These are phyloP conservation scores for Syngnathus scovelli DNA, from an alignment of 2,113 vertebrate genomes.

Conservation along the genomic window DNA sequence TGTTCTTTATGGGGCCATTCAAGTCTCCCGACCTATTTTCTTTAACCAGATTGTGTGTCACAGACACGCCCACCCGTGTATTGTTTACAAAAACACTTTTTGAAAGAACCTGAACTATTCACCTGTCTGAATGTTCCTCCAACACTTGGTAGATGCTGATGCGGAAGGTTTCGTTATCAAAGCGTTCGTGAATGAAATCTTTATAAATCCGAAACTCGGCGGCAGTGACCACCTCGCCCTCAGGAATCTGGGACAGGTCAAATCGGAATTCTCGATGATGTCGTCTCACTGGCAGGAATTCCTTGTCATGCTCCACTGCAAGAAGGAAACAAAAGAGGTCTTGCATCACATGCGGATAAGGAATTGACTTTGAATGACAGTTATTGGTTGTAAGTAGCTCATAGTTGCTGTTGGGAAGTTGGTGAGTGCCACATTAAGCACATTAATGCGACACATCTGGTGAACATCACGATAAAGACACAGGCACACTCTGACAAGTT, in stretches of 20 bases:
- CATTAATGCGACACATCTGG: constrained; percentile 46
- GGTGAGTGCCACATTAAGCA: constrained; percentile 32
- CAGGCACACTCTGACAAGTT: constrained; percentile 59
- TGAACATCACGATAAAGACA: constrained; percentile 53
- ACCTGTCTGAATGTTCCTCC: constrained; percentile 88
- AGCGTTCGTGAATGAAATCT: constrained; percentile 86
- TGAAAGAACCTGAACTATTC: neutral
- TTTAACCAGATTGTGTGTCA: constrained; percentile 51
- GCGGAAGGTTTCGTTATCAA: constrained; percentile 90
- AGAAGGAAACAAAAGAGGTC: constrained; percentile 17
- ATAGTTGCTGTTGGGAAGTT: constrained; percentile 23
- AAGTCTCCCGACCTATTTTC: constrained; percentile 24
- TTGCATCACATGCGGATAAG: constrained; percentile 18
- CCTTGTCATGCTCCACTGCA: constrained; percentile 91
- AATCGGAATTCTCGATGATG: constrained; percentile 93
- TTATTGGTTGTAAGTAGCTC: neutral
- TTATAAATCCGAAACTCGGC: constrained; percentile 97
- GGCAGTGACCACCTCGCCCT: constrained; percentile 90
- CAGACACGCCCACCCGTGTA: constrained; percentile 48
- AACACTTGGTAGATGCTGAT: constrained; percentile 94
- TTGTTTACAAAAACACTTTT: constrained; percentile 41
- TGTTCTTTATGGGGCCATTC: constrained; percentile 46
- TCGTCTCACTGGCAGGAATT: constrained; percentile 84
- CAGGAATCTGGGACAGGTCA: constrained; percentile 89
- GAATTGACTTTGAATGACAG: constrained; percentile 17